Evolutionary conservation across 37 sponge, comb jelly and placozoan species (phyloP).

Genomic region (Sycon ciliatum): DNA sequence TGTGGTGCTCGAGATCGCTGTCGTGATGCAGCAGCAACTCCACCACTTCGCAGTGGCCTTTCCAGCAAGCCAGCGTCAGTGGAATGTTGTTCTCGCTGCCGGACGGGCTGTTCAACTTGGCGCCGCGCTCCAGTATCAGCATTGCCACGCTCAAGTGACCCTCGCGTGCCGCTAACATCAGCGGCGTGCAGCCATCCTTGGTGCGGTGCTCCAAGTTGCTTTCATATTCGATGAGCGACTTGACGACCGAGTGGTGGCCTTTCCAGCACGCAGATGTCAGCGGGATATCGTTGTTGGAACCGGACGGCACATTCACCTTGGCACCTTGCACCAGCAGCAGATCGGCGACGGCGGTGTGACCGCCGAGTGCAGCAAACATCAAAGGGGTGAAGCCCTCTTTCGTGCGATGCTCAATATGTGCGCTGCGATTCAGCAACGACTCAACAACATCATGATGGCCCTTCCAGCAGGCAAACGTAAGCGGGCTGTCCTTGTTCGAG

Average conservation of each 20-base stretch:
- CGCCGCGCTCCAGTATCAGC: conserved; percentile 39
- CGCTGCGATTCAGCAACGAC: conserved; percentile 67
- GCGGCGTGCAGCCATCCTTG: conserved; percentile 96
- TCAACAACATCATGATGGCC: conserved; percentile 94
- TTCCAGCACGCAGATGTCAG: conserved; percentile 95
- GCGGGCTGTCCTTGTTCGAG: conserved; percentile 93
- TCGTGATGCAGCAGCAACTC: conserved; percentile 67
- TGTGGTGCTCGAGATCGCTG: conserved; percentile 90
- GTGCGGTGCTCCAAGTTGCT: conserved; percentile 87
- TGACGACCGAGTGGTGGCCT: conserved; percentile 57
- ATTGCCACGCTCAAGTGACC: conserved; percentile 40
- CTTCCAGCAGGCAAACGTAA: conserved; percentile 99
- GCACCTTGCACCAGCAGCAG: conserved; percentile 26
- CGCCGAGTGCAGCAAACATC: conserved; percentile 97
- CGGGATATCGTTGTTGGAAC: conserved; percentile 91
- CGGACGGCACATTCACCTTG: conserved; percentile 47
- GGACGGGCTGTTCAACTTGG: conserved; percentile 77
- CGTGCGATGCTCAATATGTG: conserved; percentile 91
- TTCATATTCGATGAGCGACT: conserved; percentile 54
- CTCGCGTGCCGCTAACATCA: conserved; percentile 87
- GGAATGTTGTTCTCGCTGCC: conserved; percentile 97
- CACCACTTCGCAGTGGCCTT: conserved; percentile 88
- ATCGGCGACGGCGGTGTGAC: conserved; percentile 70
- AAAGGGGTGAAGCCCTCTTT: conserved; percentile 96
- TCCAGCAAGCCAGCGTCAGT: conserved; percentile 92